Base-by-base conservation (phyloP, 2,113 vertebrate species). In the Trichomycterus rosablanca region DNA sequence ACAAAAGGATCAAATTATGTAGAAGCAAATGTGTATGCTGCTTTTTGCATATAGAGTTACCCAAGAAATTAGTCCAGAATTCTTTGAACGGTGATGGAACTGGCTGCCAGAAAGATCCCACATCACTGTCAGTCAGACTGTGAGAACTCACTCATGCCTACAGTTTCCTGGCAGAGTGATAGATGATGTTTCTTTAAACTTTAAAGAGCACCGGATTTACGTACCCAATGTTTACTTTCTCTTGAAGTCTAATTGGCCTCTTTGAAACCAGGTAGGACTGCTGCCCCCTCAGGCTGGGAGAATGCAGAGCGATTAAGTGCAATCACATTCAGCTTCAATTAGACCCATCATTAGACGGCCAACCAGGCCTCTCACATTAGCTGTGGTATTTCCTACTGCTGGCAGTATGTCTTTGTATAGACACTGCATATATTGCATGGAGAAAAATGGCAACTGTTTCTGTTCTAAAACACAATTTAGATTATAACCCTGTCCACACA, bases 101-200 rank as follows among this genome's bases (percentile, higher is more conserved):
- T 28, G 16, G 19, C 19, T n/a, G 37, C 43, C 45, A 65, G 70
- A 73, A 57, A 59, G 34, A 61, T 72, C 61, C 56, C 59, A 64
- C 20, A n/a, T n/a, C 35, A 62, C 68, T 79, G 23, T 44, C 11
- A 68, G 66, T 77, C 72, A 77, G 63, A 78, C 76, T 71, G 66
- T 19, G 83, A 77, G 83, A 88, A 85, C 58, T 73, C 74, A 87
- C 87, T 85, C 80, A 5, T 83, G 88, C 85, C 87, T 92, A 84
- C 83, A 85, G 78, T 79, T 51, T 72, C 68, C 75, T 76, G 77
- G 74, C 75, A 69, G 71, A 67, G 52, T 87, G 89, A 91, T 87
- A 89, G 90, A 91, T 73, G 81, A 87, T 84, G 81, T 89, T 90
- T 87, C 83, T 87, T 88, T 90, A 88, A 87, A 81, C 80, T 82